A percentile compares a stretch with the other conserved stretches of the same genome.
Evolutionary conservation across 1,140 invertebrate species (phyloP).

Genomic region (Trachymyrmex septentrionalis): DNA sequence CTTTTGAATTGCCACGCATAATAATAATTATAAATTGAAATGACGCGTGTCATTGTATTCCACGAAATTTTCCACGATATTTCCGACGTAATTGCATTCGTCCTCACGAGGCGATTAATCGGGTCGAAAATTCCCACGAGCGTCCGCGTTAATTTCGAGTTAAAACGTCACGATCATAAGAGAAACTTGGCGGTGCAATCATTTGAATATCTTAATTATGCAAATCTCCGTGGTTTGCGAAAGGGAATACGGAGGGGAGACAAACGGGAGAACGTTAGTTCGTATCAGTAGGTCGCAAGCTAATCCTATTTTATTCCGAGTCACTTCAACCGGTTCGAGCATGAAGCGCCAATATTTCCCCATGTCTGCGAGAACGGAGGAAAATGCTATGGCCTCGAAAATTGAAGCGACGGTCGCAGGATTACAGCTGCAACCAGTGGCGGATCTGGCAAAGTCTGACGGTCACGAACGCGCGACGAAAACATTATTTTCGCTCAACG

Average conservation of each 20-base stretch:
- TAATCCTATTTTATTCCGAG: constrained; percentile 74
- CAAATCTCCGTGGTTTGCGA: constrained; percentile 60
- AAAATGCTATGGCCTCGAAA: constrained; percentile 49
- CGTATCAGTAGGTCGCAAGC: constrained; percentile 66
- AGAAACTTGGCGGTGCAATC: constrained; percentile 34
- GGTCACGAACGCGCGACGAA: background rate
- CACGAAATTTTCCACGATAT: constrained; percentile 2
- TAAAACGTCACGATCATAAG: constrained; percentile 19
- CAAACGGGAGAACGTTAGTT: constrained; percentile 1
- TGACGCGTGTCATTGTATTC: background rate
- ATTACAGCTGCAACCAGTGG: constrained; percentile 49
- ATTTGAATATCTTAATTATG: constrained; percentile 73
- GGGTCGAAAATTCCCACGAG: constrained; percentile 13
- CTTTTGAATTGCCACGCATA: background rate
- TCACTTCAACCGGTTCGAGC: constrained; percentile 67
- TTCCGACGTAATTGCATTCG: constrained; percentile 10
- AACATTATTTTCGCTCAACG: constrained; percentile 28
- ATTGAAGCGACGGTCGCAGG: constrained; percentile 46
- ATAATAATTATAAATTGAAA: constrained; percentile 1
- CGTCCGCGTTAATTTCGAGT: constrained; percentile 30
- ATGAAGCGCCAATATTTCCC: constrained; percentile 66
- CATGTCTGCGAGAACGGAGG: constrained; percentile 19
- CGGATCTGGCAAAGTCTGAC: constrained; percentile 25
- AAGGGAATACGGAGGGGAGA: background rate
- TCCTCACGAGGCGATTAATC: constrained; percentile 36